A percentile compares a stretch with the other conserved stretches of the same genome.
Evolutionary conservation across 1,140 invertebrate species (phyloP).

Genomic region (Cotesia typhae): DNA sequence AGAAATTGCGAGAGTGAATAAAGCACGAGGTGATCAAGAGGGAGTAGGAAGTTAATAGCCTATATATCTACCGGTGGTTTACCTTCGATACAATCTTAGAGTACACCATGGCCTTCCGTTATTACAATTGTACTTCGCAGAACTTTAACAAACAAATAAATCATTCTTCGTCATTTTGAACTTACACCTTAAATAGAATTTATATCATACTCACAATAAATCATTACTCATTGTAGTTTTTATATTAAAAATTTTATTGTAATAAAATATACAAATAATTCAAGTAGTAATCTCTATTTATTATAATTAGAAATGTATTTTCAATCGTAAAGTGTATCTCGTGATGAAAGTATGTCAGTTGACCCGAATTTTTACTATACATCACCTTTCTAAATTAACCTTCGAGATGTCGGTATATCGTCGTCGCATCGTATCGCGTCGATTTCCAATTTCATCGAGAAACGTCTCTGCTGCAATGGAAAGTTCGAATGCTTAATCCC

Average conservation of each 20-base stretch:
- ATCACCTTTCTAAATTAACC: slow-evolving; percentile 52
- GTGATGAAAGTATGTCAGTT: slow-evolving; percentile 31
- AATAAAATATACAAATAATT: background rate
- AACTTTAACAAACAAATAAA: slow-evolving; percentile 12
- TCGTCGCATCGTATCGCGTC: slow-evolving; percentile 33
- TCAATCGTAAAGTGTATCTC: slow-evolving; percentile 22
- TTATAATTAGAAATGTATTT: slow-evolving; percentile 20
- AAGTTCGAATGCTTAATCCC: slow-evolving; percentile 8
- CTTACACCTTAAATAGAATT: no score
- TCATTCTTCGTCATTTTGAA: slow-evolving; percentile 4
- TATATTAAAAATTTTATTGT: background rate
- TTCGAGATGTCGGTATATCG: slow-evolving; percentile 31
- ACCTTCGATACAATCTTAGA: slow-evolving; percentile 43
- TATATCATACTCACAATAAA: no score
- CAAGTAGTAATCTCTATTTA: background rate
- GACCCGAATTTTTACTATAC: slow-evolving; percentile 46
- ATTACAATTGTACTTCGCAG: slow-evolving; percentile 37
- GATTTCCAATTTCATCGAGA: slow-evolving; percentile 38
- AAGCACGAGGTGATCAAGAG: background rate
- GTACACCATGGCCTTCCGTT: slow-evolving; percentile 47
- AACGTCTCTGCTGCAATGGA: slow-evolving; percentile 17
- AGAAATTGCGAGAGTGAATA: slow-evolving; percentile 15
- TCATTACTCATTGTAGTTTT: background rate
- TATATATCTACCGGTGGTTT: slow-evolving; percentile 39
- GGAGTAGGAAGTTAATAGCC: slow-evolving; percentile 26